A percentile compares a stretch with the other conserved stretches of the same genome.
Conservation (phyloP, 2,888 invertebrate species). For the Aphodius granarius region DNA sequence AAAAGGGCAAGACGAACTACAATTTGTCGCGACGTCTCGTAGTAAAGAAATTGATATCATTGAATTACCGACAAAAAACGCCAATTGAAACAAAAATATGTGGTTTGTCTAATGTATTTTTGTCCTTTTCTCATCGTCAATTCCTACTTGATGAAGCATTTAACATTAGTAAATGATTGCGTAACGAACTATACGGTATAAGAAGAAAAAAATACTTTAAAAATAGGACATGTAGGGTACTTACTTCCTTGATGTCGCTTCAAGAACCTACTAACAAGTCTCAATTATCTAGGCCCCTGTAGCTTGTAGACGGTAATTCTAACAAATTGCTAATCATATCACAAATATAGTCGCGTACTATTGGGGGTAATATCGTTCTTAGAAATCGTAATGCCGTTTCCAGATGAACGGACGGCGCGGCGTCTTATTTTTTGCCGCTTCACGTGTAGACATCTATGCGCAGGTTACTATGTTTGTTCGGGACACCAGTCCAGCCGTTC, state of each 20-base stretch:
- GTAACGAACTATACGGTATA: too few relatives aligned
- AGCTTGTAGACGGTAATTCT: not conserved
- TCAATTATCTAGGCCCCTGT: not conserved
- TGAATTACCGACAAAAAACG: too few relatives aligned
- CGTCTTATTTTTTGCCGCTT: not conserved
- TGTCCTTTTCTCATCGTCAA: too few relatives aligned
- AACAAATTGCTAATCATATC: not conserved
- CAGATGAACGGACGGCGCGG: not conserved
- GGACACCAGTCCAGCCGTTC: not conserved
- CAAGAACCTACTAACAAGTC: too few relatives aligned
- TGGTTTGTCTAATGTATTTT: too few relatives aligned
- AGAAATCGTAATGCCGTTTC: not conserved
- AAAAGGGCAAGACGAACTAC: too few relatives aligned
- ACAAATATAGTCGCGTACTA: not conserved
- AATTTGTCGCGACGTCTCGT: too few relatives aligned
- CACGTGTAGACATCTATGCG: not conserved
- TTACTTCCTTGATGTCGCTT: not conserved
- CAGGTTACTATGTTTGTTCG: not conserved
- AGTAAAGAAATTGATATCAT: too few relatives aligned
- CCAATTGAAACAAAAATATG: too few relatives aligned
- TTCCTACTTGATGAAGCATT: too few relatives aligned
- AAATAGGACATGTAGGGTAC: not conserved
- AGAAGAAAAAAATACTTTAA: not conserved
- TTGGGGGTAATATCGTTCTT: not conserved
- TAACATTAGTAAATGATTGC: too few relatives aligned